Evolutionary conservation across 2,888 invertebrate species (phyloP).

Genomic region (Amitus sp.): DNA sequence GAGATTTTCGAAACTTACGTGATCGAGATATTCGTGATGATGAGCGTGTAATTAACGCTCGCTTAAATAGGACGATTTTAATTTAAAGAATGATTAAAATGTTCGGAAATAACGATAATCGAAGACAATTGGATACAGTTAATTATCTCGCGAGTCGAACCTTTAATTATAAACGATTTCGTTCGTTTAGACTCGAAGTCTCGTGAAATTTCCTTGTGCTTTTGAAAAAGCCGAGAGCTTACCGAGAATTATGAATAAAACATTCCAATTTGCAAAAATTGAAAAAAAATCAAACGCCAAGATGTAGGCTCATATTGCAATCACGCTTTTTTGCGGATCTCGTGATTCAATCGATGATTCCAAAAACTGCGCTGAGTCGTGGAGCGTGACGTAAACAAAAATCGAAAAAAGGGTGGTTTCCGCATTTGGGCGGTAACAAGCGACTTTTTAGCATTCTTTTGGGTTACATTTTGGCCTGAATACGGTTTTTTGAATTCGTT

Average conservation of each 20-base stretch:
- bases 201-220: not conserved
- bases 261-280: not conserved
- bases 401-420: no score
- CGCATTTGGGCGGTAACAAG: no score
- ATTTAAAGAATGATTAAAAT: not conserved
- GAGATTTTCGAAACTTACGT: no score
- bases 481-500: no score
- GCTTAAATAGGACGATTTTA: not conserved
- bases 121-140: not conserved
- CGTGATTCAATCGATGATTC: not conserved
- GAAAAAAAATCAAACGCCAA: not conserved
- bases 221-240: not conserved
- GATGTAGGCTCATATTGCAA: not conserved
- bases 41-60: not conserved
- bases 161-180: slow-evolving; percentile 4
- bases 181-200: not conserved
- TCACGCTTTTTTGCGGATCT: not conserved
- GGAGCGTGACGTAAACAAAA: no score
- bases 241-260: not conserved
- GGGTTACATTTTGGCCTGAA: no score
- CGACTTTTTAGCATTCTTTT: no score
- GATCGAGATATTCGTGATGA: no score
- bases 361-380: not conserved
- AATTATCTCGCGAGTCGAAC: not conserved
- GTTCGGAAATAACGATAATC: slow-evolving; percentile 4